A percentile compares a stretch with the other conserved stretches of the same genome.
Evolutionary conservation across 2,888 invertebrate species (phyloP).

Genomic region (Acleris literana): DNA sequence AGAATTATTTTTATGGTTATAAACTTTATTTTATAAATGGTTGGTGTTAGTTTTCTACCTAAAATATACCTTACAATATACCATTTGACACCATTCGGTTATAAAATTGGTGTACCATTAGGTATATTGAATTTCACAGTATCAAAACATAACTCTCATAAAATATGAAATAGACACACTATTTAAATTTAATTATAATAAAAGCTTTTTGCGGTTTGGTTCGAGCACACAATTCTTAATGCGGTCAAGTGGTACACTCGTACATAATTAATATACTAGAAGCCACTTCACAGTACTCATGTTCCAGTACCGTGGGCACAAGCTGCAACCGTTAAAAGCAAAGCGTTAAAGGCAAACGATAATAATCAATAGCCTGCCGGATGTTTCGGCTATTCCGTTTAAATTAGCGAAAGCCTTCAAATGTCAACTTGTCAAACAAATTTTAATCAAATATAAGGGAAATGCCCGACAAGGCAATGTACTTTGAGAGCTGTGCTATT

Average conservation of each 20-base stretch:
- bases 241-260: constrained; percentile 17
- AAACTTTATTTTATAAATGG: too few relatives aligned
- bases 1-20: too few relatives aligned
- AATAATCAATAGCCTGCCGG: constrained; percentile 22
- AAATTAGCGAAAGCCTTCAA: constrained; percentile 34
- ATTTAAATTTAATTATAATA: constrained; percentile 11
- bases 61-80: too few relatives aligned
- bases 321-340: background rate
- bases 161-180: constrained; percentile 9
- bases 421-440: constrained; percentile 37
- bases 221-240: constrained; percentile 2
- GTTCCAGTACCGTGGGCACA: too few relatives aligned
- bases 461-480: constrained; percentile 28
- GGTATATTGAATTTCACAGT: too few relatives aligned
- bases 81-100: too few relatives aligned
- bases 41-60: too few relatives aligned
- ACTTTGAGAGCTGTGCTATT: constrained; percentile 29
- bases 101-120: too few relatives aligned
- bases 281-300: constrained; percentile 2
- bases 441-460: constrained; percentile 35
- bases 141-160: constrained; percentile 1
- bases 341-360: constrained; percentile 9
- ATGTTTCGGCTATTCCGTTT: constrained; percentile 28
- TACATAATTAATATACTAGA: constrained; percentile 7
- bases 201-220: constrained; percentile 11